These are phyloP conservation scores for Pseudorasbora parva DNA, from an alignment of 2,113 vertebrate genomes.

Conservation along the genomic window DNA sequence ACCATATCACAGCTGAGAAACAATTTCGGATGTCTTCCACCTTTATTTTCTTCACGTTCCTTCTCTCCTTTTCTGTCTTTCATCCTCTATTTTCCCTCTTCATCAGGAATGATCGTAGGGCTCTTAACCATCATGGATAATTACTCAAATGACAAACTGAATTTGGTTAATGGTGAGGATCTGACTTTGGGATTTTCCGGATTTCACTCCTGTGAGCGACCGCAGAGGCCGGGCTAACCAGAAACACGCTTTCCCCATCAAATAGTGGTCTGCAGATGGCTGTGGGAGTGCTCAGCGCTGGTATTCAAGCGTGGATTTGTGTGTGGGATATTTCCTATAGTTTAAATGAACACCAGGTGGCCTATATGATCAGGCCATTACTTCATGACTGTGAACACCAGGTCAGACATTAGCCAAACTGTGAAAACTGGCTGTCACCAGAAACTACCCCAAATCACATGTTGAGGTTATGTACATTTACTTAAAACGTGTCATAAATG, in stretches of 20 bases:
- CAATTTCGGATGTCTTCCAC: slow-evolving; percentile 50
- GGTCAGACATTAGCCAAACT: slow-evolving; percentile 41
- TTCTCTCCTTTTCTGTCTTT: slow-evolving; percentile 19
- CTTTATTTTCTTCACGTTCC: slow-evolving; percentile 32
- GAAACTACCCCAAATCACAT: slow-evolving; percentile 5
- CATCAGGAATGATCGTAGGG: neutral
- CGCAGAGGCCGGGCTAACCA: slow-evolving; percentile 50
- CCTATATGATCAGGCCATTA: slow-evolving; percentile 45
- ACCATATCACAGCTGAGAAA: slow-evolving; percentile 56
- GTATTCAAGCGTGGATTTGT: slow-evolving; percentile 43
- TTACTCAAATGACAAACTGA: slow-evolving; percentile 52
- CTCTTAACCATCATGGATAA: slow-evolving; percentile 37
- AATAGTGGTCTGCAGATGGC: slow-evolving; percentile 53
- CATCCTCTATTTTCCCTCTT: neutral
- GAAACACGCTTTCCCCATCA: slow-evolving; percentile 58
- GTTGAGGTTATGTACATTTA: neutral
- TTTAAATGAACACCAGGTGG: slow-evolving; percentile 57
- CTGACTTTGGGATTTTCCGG: slow-evolving; percentile 51
- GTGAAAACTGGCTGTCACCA: slow-evolving; percentile 35
- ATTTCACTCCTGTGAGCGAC: slow-evolving; percentile 51
- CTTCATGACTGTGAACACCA: slow-evolving; percentile 42
- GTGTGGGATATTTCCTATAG: slow-evolving; percentile 55
- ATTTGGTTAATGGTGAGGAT: slow-evolving; percentile 53
- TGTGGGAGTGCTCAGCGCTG: slow-evolving; percentile 27
- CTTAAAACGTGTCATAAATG: neutral